Evolutionary conservation across 2,113 vertebrate genomes (phyloP).

Genomic region (Channa maculata): DNA sequence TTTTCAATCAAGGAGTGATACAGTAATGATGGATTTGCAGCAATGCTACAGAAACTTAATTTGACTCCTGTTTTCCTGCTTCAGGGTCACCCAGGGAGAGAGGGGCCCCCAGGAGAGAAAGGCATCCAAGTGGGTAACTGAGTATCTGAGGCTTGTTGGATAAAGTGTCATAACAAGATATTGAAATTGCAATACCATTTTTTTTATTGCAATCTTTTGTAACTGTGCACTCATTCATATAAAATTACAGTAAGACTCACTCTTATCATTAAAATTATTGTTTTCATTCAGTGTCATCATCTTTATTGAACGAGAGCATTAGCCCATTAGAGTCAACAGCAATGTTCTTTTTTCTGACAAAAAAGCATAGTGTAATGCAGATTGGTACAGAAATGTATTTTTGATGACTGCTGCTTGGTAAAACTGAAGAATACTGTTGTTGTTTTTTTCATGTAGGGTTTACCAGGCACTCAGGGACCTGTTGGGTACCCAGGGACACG

Average conservation of each 20-base stretch:
- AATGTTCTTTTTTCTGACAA: constrained; percentile 6
- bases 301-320: constrained; percentile 30
- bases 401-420: constrained; percentile 1
- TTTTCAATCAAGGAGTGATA: constrained; percentile 18
- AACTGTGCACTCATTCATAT: constrained; percentile 39
- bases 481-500: constrained; percentile 90
- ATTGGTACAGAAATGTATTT: constrained; percentile 6
- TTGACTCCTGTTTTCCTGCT: constrained; percentile 17
- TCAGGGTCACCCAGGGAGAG: constrained; percentile 93
- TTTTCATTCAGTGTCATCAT: constrained; percentile 29
- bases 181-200: constrained; percentile 17
- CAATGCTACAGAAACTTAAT: constrained; percentile 10
- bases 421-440: neutral
- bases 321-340: constrained; percentile 40
- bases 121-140: constrained; percentile 86
- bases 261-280: constrained; percentile 24
- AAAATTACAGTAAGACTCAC: constrained; percentile 17
- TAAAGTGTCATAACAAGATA: constrained; percentile 12
- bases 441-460: constrained; percentile 80
- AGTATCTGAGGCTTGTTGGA: constrained; percentile 6
- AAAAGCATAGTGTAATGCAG: constrained; percentile 1
- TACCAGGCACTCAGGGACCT: constrained; percentile 85
- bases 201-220: constrained; percentile 13
- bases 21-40: constrained; percentile 36
- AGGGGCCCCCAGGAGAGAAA: constrained; percentile 92